A percentile compares a stretch with the other conserved stretches of the same genome.
phyloP scores from a whole-genome alignment of 2,113 vertebrate species.

The Panthera tigris region DNA sequence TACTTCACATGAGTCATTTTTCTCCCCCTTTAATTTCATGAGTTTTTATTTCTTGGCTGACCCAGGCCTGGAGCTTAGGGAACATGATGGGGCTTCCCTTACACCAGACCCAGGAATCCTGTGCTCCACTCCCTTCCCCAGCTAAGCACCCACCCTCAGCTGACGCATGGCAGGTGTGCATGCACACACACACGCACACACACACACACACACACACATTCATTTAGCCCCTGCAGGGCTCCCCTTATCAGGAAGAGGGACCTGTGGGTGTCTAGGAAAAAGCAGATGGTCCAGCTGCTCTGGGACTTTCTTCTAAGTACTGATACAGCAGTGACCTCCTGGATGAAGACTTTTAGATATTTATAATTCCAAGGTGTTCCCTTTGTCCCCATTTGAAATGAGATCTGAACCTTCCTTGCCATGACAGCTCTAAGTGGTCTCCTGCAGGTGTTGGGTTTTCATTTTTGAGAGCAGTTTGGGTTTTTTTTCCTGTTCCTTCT shows the following conservation, averaged over 20 bases:
- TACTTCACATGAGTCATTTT: slow-evolving; percentile 42
- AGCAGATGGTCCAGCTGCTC: neutral
- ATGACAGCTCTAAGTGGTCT: neutral
- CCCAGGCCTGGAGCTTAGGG: slow-evolving; percentile 35
- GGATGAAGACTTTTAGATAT: neutral
- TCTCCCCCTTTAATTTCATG: slow-evolving; percentile 51
- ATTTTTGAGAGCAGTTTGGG: neutral
- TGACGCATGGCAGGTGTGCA: fast-evolving
- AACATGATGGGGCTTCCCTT: neutral
- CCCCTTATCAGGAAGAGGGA: neutral
- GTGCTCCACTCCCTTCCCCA: neutral
- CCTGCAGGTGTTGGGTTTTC: neutral
- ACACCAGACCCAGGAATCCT: neutral
- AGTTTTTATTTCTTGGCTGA: slow-evolving; percentile 51
- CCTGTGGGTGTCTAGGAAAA: neutral
- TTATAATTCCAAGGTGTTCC: neutral
- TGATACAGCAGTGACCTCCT: neutral
- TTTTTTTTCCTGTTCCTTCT: slow-evolving; percentile 57
- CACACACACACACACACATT: too few relatives aligned
- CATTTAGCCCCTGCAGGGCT: neutral
- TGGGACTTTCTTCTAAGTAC: neutral
- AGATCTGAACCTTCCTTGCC: neutral
- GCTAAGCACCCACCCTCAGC: neutral
- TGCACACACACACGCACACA: too few relatives aligned
- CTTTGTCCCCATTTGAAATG: neutral